Evolutionary conservation across 2,888 invertebrate species (phyloP), one percentile per base, ranked within the genome.

Genomic region (Nasonia oneida): DNA sequence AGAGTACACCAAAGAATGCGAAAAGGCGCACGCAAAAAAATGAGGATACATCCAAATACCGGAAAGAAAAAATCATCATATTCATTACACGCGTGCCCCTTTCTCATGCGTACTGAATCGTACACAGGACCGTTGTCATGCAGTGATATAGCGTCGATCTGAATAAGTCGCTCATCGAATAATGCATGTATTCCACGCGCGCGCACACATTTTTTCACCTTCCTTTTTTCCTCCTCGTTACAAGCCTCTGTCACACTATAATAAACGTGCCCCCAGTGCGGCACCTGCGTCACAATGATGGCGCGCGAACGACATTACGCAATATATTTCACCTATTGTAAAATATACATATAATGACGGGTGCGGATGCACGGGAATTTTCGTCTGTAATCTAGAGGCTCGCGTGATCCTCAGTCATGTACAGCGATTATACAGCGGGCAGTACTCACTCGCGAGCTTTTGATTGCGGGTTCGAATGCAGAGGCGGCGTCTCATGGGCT

Each of bases 81-180:
- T 67, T 67, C 67, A 67, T 67, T 14, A 33, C 33, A 29, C 67
- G n/a, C 14, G 8, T 67, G 14, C 12, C 14, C 12, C 29, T 67
- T 33, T 67, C 57, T 67, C 15, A 12, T 67, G 12, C 23, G 29
- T 23, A 23, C 64, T 64, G 64, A 23, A n/a, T 29, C 64, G 18
- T 6, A 6, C 3, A n/a, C 57, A 57, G 57, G 57, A 57, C 57
- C 57, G 57, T 57, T n/a, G n/a, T n/a, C 15, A 57, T 57, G 57
- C 57, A 57, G 57, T 5, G 57, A 57, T 57, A n/a, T 67, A 64
- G 64, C 64, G 29, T 23, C 64, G 23, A 64, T 64, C 64, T 64
- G 29, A 64, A 64, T 64, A 64, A 64, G 57, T 57, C n/a, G n/a
- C 57, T 57, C 4, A 0, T 57, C n/a, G 5, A n/a, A 57, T 57